Percentiles rank a stretch among this genome's conserved stretches.
phyloP scores from a whole-genome alignment of 1,140 invertebrate species.

The Brachystomella parvula region DNA sequence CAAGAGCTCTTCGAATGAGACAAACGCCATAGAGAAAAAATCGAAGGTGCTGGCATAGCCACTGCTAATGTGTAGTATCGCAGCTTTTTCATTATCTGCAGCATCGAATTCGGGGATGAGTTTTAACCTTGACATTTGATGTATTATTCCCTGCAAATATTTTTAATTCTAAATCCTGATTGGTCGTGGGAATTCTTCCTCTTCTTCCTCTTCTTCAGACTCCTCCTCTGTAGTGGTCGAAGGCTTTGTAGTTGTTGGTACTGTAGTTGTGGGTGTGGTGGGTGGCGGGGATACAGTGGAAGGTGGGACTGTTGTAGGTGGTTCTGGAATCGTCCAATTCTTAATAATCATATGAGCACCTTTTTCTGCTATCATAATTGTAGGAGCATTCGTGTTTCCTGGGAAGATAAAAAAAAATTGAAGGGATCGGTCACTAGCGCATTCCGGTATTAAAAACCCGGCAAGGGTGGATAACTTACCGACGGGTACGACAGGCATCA shows the following conservation, averaged over 20 bases:
- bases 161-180: neutral
- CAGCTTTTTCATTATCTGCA: too few relatives aligned
- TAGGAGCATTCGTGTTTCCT: slow-evolving; percentile 12
- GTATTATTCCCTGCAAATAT: too few relatives aligned
- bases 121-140: too few relatives aligned
- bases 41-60: too few relatives aligned
- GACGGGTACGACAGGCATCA: slow-evolving; percentile 61
- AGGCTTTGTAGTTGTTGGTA: neutral
- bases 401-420: neutral
- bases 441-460: slow-evolving; percentile 1
- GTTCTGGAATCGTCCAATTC: neutral
- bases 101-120: too few relatives aligned
- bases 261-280: neutral
- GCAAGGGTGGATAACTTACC: slow-evolving; percentile 47
- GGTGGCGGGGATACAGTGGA: neutral
- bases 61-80: too few relatives aligned
- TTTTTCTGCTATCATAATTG: slow-evolving; percentile 13
- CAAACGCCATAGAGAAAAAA: too few relatives aligned
- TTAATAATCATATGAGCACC: slow-evolving; percentile 12
- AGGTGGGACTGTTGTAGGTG: neutral
- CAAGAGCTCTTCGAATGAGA: too few relatives aligned
- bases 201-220: slow-evolving; percentile 10
- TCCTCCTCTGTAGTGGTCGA: slow-evolving; percentile 3
- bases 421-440: neutral
- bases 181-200: neutral